These are phyloP conservation scores for Solenopsis fugax DNA, from an alignment of 1,140 invertebrate genomes.

Conservation along the genomic window DNA sequence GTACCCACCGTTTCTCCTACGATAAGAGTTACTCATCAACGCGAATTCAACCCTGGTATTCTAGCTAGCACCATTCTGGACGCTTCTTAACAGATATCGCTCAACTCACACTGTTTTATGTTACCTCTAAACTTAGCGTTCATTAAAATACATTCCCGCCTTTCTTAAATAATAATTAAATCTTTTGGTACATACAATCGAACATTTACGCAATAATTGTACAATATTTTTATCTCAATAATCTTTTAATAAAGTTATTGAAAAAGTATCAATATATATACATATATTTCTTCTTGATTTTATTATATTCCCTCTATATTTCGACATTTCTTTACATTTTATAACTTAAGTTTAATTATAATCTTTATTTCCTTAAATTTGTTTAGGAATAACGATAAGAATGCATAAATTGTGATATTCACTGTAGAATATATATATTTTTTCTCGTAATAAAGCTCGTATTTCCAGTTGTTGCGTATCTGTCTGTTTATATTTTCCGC, in stretches of 20 bases:
- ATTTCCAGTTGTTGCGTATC: background rate
- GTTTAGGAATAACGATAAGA: background rate
- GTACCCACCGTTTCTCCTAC: conserved; percentile 63
- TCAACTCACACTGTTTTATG: background rate
- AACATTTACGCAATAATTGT: conserved; percentile 1
- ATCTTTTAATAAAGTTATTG: conserved; percentile 23
- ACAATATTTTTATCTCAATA: background rate
- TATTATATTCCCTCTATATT: background rate
- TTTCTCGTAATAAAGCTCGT: background rate
- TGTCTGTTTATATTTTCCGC: background rate
- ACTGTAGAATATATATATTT: background rate
- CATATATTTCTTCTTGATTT: background rate
- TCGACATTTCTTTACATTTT: background rate
- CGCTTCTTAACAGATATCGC: conserved; percentile 54
- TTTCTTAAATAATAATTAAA: conserved; percentile 24
- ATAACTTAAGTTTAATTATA: background rate
- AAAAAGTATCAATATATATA: conserved; percentile 31
- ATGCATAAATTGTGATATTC: background rate
- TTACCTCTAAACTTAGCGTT: conserved; percentile 1
- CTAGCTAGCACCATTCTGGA: conserved; percentile 68
- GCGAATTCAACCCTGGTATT: conserved; percentile 21
- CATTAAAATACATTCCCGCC: background rate
- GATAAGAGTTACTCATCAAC: conserved; percentile 23
- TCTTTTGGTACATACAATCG: background rate
- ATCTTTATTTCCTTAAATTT: background rate